phyloP scores from a whole-genome alignment of 2,888 invertebrate genomes.

The Melieria picta region DNA sequence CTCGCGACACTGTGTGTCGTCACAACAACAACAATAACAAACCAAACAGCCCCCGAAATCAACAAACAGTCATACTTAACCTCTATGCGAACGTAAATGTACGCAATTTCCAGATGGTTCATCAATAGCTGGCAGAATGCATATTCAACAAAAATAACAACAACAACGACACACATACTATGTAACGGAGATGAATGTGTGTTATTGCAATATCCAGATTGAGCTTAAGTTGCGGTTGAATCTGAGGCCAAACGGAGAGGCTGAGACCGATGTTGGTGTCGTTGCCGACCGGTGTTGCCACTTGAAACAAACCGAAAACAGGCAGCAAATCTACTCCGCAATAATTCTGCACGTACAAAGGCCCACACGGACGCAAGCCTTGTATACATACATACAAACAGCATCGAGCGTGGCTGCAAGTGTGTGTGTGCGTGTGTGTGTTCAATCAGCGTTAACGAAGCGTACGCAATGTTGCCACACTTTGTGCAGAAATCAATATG shows the following conservation, averaged over 20 bases:
- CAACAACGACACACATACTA: neutral
- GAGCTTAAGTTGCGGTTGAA: no score
- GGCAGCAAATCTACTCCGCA: no score
- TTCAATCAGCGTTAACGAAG: neutral
- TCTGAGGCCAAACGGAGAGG: no score
- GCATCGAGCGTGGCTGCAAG: neutral
- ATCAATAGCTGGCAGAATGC: slow-evolving; percentile 4
- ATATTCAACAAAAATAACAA: neutral
- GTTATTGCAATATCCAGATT: no score
- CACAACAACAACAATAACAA: neutral
- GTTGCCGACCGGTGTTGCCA: no score
- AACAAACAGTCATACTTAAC: slow-evolving; percentile 3
- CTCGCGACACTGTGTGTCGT: no score
- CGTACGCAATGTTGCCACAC: slow-evolving; percentile 6
- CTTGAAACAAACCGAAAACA: no score
- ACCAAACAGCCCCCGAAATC: neutral
- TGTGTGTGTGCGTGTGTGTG: neutral
- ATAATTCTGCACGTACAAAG: no score
- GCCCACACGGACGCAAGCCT: no score
- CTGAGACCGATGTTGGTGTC: no score
- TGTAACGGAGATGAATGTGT: no score
- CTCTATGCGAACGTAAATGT: slow-evolving; percentile 10
- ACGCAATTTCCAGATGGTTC: slow-evolving; percentile 6
- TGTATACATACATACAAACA: no score
- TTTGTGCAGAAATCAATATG: slow-evolving; percentile 26